Percentiles rank a stretch among this genome's conserved stretches.
These are phyloP conservation scores for Borostomias antarcticus DNA, from an alignment of 2,797 vertebrate genomes.

Conservation along the genomic window DNA sequence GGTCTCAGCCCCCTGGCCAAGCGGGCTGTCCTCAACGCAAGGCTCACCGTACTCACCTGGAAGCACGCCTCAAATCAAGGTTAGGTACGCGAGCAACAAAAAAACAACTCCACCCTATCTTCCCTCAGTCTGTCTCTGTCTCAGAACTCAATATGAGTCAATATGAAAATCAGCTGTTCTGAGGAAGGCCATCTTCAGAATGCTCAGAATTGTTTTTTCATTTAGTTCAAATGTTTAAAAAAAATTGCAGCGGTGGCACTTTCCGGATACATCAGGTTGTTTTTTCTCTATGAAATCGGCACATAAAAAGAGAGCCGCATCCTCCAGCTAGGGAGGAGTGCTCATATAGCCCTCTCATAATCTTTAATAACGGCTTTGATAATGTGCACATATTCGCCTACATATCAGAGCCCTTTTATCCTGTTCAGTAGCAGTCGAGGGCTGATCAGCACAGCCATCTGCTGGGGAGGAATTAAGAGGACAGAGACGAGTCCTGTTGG, in stretches of 20 bases:
- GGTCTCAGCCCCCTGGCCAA: constrained; percentile 34
- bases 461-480: no score
- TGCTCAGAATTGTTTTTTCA: constrained; percentile 48
- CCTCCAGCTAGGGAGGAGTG: constrained; percentile 10
- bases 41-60: background rate
- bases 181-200: no score
- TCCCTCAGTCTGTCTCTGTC: constrained; percentile 41
- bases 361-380: constrained; percentile 39
- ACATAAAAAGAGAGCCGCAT: constrained; percentile 23
- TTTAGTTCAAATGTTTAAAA: constrained; percentile 25
- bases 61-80: background rate
- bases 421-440: no score
- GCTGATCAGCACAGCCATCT: no score
- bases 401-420: no score
- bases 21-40: constrained; percentile 20
- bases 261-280: constrained; percentile 37
- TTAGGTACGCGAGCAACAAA: background rate
- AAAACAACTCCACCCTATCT: constrained; percentile 31
- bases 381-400: no score
- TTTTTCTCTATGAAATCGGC: constrained; percentile 39
- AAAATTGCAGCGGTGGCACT: constrained; percentile 37
- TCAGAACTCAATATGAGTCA: constrained; percentile 48
- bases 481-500: no score
- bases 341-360: constrained; percentile 5
- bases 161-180: constrained; percentile 54